Evolutionary conservation across 2,888 invertebrate genomes (phyloP).

Genomic region (Ophraella communa): DNA sequence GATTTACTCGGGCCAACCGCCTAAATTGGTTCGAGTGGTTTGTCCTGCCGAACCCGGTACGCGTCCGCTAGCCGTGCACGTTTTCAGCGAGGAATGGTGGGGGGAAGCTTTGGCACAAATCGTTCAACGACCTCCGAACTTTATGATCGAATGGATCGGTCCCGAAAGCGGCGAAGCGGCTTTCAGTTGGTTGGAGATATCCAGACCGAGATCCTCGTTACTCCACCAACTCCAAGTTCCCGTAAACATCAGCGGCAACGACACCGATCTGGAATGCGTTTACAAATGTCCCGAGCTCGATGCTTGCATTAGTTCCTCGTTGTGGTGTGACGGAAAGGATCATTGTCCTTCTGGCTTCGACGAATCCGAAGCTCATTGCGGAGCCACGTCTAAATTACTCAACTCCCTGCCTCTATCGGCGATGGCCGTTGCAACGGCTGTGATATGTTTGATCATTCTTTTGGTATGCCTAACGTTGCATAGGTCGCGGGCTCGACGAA

Average conservation of each 20-base stretch:
- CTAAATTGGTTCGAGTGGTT: conserved; percentile 67
- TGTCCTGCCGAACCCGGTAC: conserved; percentile 76
- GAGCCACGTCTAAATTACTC: conserved; percentile 62
- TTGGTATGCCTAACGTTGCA: conserved; percentile 67
- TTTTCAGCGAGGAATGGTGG: conserved; percentile 83
- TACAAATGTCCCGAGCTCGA: conserved; percentile 76
- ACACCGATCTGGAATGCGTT: conserved; percentile 65
- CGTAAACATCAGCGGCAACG: conserved; percentile 62
- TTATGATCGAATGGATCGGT: conserved; percentile 73
- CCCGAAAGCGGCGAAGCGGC: conserved; percentile 77
- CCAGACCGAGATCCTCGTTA: conserved; percentile 69
- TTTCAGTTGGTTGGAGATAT: conserved; percentile 81
- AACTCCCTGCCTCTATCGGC: conserved; percentile 65
- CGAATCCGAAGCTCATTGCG: conserved; percentile 74
- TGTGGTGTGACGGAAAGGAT: conserved; percentile 77
- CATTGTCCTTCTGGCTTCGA: conserved; percentile 74
- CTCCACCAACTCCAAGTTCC: conserved; percentile 66
- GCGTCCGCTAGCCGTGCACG: conserved; percentile 72
- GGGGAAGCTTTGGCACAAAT: conserved; percentile 55
- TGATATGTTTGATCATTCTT: conserved; percentile 65
- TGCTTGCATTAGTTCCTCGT: conserved; percentile 76
- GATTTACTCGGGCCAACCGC: conserved; percentile 78
- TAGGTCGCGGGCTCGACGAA: conserved; percentile 64
- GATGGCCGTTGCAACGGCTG: conserved; percentile 66
- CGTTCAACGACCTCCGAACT: conserved; percentile 64